Percentiles rank a stretch among this genome's conserved stretches.
phyloP scores from a whole-genome alignment of 2,888 invertebrate species.

The Protonemura montana region DNA sequence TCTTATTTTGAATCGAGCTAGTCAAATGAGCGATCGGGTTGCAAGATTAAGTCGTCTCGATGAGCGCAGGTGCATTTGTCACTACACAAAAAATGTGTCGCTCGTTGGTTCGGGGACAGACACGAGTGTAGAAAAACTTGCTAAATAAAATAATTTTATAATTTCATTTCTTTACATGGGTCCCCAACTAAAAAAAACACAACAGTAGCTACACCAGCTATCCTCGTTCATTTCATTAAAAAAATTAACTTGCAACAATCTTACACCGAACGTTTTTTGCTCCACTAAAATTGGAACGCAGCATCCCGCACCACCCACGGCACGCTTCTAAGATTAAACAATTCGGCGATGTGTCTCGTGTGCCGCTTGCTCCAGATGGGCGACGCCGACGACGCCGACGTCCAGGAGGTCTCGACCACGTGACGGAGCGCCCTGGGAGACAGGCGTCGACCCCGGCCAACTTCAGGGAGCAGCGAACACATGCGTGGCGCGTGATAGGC shows the following conservation, averaged over 20 bases:
- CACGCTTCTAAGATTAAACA: not conserved
- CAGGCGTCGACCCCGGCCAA: not conserved
- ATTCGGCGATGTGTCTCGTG: not conserved
- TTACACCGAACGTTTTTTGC: not conserved
- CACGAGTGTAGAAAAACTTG: not conserved
- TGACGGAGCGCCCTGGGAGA: constrained; percentile 2
- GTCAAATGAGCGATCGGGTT: not conserved
- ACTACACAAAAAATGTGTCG: not conserved
- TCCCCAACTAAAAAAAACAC: not conserved
- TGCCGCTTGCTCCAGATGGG: not conserved
- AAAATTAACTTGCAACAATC: not conserved
- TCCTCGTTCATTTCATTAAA: not conserved
- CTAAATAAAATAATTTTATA: no score
- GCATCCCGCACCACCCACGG: not conserved
- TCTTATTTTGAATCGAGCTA: not conserved
- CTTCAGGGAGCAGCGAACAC: not conserved
- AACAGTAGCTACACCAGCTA: not conserved
- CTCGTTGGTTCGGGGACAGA: not conserved
- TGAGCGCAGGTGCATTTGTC: not conserved
- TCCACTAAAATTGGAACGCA: not conserved
- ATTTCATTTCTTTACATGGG: not conserved
- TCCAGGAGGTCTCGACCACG: not conserved
- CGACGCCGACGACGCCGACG: not conserved
- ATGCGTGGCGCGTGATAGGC: no score
- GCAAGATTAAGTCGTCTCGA: not conserved